A percentile compares a stretch with the other conserved stretches of the same genome.
Evolutionary conservation across 2,113 vertebrate genomes (phyloP).

Genomic region (Columba janthina): DNA sequence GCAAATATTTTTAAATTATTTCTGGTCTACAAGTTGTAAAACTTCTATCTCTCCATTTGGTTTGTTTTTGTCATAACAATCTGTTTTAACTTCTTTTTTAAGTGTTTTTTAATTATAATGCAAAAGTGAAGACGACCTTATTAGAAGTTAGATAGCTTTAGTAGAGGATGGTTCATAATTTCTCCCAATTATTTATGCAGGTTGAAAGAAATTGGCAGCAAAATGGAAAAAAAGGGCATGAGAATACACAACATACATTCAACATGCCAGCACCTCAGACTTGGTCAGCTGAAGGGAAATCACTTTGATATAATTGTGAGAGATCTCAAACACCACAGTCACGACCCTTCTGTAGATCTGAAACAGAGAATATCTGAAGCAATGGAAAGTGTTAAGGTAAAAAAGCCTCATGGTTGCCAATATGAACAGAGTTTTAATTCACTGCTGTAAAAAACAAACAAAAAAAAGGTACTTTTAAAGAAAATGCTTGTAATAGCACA

Average conservation of each 20-base stretch:
- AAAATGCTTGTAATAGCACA: not conserved
- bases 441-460: not conserved
- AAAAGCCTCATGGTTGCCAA: not conserved
- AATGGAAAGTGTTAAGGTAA: constrained; percentile 87
- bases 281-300: constrained; percentile 91
- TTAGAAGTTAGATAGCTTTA: not conserved
- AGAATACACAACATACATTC: constrained; percentile 79
- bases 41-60: not conserved
- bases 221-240: constrained; percentile 84
- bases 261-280: constrained; percentile 80
- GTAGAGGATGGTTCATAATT: not conserved
- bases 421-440: not conserved
- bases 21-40: not conserved
- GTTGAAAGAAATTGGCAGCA: constrained; percentile 78
- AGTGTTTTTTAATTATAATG: not conserved
- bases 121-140: not conserved
- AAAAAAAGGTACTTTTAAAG: not conserved
- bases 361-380: constrained; percentile 82
- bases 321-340: constrained; percentile 76
- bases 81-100: not conserved
- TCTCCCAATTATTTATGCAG: constrained; percentile 67
- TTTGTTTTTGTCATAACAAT: not conserved
- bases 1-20: not conserved
- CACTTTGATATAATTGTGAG: constrained; percentile 91
- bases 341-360: constrained; percentile 57